Evolutionary conservation across 2,797 vertebrate genomes (phyloP), one percentile per base, ranked within the genome.

Genomic region (Helostoma temminkii): DNA sequence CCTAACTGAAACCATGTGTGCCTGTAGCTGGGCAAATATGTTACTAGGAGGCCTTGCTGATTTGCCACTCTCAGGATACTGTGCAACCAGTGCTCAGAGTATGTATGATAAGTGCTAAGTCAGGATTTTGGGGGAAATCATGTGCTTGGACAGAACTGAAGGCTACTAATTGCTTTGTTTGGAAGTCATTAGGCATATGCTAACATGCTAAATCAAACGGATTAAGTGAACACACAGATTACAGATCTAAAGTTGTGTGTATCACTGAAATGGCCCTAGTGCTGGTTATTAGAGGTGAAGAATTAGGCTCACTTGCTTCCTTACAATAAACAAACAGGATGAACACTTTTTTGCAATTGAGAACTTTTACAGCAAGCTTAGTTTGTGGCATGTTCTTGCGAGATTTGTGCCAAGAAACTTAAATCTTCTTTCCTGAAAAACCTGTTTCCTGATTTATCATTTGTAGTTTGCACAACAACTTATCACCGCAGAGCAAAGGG

Each of bases 1-100:
- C 80, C 83, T 92, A 93, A 93, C 87, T 91, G 75, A 81, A 92
- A 90, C 83, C 93, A 93, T 92, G 84, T 92, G 92, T 91, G 88
- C 80, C 77, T 91, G 80, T 68, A 85, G 82, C 85, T 77, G 73
- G 84, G 84, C 80, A 85, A 88, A 88, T 67, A 82, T 85, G 85
- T 86, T 86, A 67, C 77, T 78, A 57, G 60, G 74, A 83, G 77
- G 84, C 74, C 67, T 74, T 41, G 54, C 78, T 81, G 67, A 66
- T 85, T 83, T 87, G 84, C 85, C 71, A 81, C 72, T 88, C 84
- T 74, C 41, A 54, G 43, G 76, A 82, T 75, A 74, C 73, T 72
- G 52, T 0, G 55, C 56, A 64, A 26, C 19, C 19, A 63, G 42
- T 39, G 36, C 63, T 76, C 55, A 19, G 45, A 67, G 60, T 41